A percentile compares a stretch with the other conserved stretches of the same genome.
phyloP scores from a whole-genome alignment of 92 coral and sea anemone genomes.

The Ricordea florida region DNA sequence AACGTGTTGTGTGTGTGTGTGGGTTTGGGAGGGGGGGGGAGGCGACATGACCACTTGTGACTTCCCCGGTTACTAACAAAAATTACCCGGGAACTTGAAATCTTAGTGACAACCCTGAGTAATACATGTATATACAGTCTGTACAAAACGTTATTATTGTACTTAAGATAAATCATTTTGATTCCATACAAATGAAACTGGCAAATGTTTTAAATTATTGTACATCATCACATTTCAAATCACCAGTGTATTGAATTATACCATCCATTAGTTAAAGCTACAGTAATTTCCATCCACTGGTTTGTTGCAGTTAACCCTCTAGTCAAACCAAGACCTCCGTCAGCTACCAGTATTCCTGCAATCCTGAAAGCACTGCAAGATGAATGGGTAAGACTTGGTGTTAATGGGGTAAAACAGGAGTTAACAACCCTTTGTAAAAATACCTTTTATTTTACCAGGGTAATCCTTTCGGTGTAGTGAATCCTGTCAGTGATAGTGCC shows the following conservation, averaged over 20 bases:
- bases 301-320: constrained; percentile 79
- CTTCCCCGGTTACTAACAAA: too few relatives aligned
- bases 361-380: constrained; percentile 94
- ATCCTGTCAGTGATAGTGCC: too few relatives aligned
- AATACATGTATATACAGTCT: too few relatives aligned
- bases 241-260: not conserved
- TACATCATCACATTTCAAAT: not conserved
- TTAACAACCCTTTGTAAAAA: not conserved
- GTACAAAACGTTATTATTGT: not conserved
- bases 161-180: too few relatives aligned
- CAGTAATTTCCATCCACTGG: not conserved
- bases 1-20: too few relatives aligned
- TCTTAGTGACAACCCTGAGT: too few relatives aligned
- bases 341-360: constrained; percentile 99
- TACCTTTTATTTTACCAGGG: not conserved
- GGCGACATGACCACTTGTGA: too few relatives aligned
- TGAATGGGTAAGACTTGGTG: constrained; percentile 81
- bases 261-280: not conserved
- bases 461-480: too few relatives aligned
- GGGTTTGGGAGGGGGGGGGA: too few relatives aligned
- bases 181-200: not conserved
- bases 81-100: too few relatives aligned
- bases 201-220: not conserved
- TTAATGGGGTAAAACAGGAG: not conserved
- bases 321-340: constrained; percentile 96